These are phyloP conservation scores for Manis javanica DNA, from an alignment of 2,797 vertebrate genomes.

Conservation along the genomic window DNA sequence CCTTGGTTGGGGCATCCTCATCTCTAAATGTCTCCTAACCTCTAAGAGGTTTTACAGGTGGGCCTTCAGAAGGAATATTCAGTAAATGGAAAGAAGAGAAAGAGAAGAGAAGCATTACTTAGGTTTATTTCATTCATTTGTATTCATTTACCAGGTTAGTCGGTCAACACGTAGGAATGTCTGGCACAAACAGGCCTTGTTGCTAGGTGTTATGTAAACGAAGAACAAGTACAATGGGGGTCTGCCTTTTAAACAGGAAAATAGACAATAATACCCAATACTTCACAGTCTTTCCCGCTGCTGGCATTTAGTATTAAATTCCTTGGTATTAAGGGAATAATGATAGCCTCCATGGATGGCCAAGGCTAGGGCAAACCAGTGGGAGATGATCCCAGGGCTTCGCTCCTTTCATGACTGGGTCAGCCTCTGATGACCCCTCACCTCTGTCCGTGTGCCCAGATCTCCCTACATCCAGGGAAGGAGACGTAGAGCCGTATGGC, in stretches of 20 bases:
- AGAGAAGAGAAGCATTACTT: background rate
- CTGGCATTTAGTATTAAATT: background rate
- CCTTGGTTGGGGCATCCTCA: background rate
- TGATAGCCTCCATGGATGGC: fast-evolving
- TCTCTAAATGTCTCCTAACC: background rate
- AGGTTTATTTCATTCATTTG: background rate
- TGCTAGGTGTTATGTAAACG: background rate
- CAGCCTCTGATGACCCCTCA: background rate
- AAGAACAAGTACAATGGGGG: background rate
- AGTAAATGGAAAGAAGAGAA: background rate
- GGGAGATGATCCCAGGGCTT: background rate
- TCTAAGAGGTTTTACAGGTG: background rate
- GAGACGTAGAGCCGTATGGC: fast-evolving
- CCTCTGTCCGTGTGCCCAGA: background rate
- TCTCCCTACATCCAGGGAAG: background rate
- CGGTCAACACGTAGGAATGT: background rate
- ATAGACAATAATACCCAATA: background rate
- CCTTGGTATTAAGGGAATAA: no score
- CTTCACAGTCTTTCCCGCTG: background rate
- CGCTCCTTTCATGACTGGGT: background rate
- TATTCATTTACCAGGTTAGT: background rate
- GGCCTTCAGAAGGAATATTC: background rate
- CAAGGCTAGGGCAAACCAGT: background rate
- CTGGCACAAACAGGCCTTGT: no score
- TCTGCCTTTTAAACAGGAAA: background rate